Conservation (phyloP, 2,888 invertebrate species). For the Halictus ligatus region DNA sequence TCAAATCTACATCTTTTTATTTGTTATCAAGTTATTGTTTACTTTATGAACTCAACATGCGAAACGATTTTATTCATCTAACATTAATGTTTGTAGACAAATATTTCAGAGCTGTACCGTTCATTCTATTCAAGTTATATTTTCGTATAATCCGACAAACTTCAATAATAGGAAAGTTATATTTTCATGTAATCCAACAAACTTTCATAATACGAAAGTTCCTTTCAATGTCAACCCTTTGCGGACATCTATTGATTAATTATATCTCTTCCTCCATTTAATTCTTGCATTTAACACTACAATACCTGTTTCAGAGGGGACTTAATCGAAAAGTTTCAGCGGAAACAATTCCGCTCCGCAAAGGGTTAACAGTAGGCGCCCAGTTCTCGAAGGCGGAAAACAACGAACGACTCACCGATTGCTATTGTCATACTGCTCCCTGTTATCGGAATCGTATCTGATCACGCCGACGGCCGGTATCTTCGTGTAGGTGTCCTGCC, state of each 20-base stretch:
- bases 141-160: neutral
- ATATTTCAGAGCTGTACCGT: neutral
- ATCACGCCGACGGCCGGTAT: conserved; percentile 75
- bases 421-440: conserved; percentile 77
- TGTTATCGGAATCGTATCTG: conserved; percentile 80
- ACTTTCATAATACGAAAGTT: neutral
- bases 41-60: too few relatives aligned
- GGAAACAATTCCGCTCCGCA: neutral
- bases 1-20: too few relatives aligned
- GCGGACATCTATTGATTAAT: neutral
- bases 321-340: neutral
- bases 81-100: too few relatives aligned
- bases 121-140: neutral
- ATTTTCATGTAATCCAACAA: neutral
- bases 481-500: conserved; percentile 83
- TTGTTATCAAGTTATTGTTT: too few relatives aligned
- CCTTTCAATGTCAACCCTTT: neutral
- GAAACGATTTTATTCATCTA: too few relatives aligned
- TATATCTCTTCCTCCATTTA: neutral
- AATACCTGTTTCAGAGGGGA: neutral
- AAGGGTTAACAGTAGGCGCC: neutral
- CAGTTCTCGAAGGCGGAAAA: neutral
- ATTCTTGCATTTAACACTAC: neutral
- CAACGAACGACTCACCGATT: conserved; percentile 71
- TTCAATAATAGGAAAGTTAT: neutral